These are phyloP conservation scores for Fringilla coelebs DNA, from an alignment of 2,797 vertebrate genomes.

Conservation along the genomic window DNA sequence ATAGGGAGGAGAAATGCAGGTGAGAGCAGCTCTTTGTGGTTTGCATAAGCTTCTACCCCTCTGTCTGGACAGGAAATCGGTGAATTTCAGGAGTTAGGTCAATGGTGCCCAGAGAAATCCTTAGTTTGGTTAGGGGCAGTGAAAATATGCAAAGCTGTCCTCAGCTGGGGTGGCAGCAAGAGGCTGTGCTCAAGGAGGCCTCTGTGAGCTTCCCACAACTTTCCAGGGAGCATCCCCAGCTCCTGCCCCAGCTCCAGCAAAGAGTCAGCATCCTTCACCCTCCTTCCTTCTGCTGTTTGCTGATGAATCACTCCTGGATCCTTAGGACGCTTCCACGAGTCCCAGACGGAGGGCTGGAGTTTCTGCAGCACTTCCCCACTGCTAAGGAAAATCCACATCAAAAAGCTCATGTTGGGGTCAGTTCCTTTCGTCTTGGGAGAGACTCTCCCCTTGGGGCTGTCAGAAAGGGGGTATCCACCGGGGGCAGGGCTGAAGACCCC, in stretches of 20 bases:
- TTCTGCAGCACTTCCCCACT: neutral
- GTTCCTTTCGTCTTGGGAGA: neutral
- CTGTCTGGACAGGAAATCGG: neutral
- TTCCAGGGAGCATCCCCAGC: neutral
- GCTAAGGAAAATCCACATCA: neutral
- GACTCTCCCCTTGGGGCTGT: accelerated
- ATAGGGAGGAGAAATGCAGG: neutral
- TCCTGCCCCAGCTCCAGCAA: neutral
- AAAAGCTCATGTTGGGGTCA: neutral
- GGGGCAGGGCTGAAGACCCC: neutral
- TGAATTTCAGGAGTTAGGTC: neutral
- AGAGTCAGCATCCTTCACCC: neutral
- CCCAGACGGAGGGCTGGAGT: neutral
- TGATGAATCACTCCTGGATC: neutral
- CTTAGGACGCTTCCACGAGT: neutral
- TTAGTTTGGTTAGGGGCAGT: neutral
- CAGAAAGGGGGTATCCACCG: neutral
- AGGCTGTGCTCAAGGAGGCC: neutral
- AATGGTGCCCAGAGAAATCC: neutral
- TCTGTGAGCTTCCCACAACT: neutral
- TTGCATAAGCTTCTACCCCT: neutral
- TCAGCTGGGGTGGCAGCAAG: neutral
- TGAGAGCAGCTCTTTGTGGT: neutral
- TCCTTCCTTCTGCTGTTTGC: neutral
- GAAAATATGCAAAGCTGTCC: neutral